These are phyloP conservation scores for Antrozous pallidus DNA, from an alignment of 2,797 vertebrate species.

Conservation along the genomic window DNA sequence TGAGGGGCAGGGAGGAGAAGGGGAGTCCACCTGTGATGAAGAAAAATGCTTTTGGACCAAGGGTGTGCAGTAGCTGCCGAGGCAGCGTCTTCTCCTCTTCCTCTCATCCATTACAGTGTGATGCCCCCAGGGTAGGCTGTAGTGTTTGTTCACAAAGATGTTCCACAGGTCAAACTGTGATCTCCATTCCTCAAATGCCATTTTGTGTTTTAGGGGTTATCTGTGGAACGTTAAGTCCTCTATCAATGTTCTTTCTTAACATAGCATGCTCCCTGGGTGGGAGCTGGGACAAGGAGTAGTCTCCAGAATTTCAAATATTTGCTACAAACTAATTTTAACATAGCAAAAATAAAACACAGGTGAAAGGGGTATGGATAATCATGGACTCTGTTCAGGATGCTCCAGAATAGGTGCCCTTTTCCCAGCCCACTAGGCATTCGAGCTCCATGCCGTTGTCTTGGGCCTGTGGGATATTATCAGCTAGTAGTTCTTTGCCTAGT, in stretches of 20 bases:
- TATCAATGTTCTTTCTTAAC: background rate
- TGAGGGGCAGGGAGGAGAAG: rapidly evolving
- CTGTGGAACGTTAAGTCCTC: background rate
- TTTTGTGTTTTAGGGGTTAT: background rate
- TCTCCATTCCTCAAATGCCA: background rate
- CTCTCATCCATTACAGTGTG: background rate
- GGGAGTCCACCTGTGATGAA: background rate
- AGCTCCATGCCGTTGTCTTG: background rate
- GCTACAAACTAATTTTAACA: background rate
- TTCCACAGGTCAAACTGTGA: background rate
- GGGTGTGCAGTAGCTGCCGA: background rate
- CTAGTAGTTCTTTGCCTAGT: background rate
- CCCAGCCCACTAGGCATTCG: background rate
- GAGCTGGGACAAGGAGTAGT: background rate
- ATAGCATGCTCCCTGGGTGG: background rate
- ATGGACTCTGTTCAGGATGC: background rate
- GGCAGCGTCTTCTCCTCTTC: background rate
- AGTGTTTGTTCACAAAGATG: background rate
- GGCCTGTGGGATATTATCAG: background rate
- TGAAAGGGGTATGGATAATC: background rate
- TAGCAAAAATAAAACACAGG: background rate
- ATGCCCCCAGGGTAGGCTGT: background rate
- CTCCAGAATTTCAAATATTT: background rate
- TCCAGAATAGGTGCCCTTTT: background rate
- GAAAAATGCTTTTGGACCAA: background rate